Evolutionary conservation across 2,888 invertebrate genomes (phyloP).

Genomic region (Oasisia sp.): DNA sequence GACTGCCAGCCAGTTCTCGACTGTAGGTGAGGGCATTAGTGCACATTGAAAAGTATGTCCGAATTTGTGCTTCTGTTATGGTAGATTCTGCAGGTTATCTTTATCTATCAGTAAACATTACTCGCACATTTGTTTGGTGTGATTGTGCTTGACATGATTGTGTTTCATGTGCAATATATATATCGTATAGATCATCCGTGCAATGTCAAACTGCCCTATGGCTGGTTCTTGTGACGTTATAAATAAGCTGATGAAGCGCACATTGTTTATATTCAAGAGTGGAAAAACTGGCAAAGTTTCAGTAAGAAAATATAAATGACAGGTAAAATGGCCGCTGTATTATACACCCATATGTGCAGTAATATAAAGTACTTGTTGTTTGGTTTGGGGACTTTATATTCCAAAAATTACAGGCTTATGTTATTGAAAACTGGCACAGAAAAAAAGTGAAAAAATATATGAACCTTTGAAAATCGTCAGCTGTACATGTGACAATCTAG

Average conservation of each 20-base stretch:
- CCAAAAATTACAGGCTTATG: neutral
- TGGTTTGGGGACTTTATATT: too few relatives aligned
- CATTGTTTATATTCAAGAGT: neutral
- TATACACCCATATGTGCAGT: neutral
- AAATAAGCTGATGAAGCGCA: neutral
- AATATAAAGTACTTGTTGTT: neutral
- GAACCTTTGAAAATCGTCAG: neutral
- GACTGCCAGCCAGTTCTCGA: neutral
- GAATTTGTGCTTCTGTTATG: neutral
- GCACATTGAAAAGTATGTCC: neutral
- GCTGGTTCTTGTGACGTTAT: neutral
- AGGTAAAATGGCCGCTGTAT: neutral
- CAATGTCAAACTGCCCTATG: neutral
- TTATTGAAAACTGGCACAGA: neutral
- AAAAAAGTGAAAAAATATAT: neutral
- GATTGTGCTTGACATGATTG: neutral
- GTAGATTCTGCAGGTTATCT: conserved; percentile 10
- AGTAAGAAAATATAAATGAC: neutral
- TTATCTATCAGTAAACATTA: neutral
- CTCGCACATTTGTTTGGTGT: neutral
- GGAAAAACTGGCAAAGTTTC: neutral
- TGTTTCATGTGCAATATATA: neutral
- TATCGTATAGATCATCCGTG: neutral
- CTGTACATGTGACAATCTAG: neutral
- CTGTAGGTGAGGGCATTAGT: neutral